A percentile compares a stretch with the other conserved stretches of the same genome.
phyloP scores from a whole-genome alignment of 1,140 invertebrate genomes.

The Tetranychus cinnabarinus region DNA sequence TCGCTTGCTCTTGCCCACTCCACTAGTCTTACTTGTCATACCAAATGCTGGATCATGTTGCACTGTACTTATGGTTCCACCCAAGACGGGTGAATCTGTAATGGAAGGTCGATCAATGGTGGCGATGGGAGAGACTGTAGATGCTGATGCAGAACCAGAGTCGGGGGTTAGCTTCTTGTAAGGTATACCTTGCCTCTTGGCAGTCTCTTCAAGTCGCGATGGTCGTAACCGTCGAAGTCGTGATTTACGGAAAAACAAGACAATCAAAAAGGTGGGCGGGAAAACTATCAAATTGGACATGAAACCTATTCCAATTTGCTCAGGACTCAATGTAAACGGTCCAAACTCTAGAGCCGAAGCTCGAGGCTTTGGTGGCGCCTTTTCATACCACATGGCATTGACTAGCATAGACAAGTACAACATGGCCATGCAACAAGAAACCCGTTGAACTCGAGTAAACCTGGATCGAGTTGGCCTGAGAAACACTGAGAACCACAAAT shows the following conservation, averaged over 20 bases:
- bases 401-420: conserved; percentile 29
- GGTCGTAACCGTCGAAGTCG: conserved; percentile 19
- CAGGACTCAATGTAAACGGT: conserved; percentile 23
- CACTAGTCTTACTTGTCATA: neutral
- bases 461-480: conserved; percentile 26
- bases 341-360: conserved; percentile 21
- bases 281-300: conserved; percentile 26
- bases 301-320: conserved; percentile 22
- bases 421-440: conserved; percentile 30
- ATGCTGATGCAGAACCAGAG: neutral
- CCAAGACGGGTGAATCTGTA: neutral
- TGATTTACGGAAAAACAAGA: conserved; percentile 24
- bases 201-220: conserved; percentile 19
- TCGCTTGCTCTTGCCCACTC: neutral
- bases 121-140: conserved; percentile 1
- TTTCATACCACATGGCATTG: conserved; percentile 31
- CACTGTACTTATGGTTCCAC: neutral
- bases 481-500: conserved; percentile 33
- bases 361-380: conserved; percentile 12
- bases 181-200: conserved; percentile 14
- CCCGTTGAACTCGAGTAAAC: conserved; percentile 27
- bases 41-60: neutral
- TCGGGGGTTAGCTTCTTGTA: neutral
- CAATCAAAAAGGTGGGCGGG: conserved; percentile 27
- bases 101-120: neutral